These are phyloP conservation scores for Paedocypris sp. DNA, from an alignment of 2,113 vertebrate genomes.

Conservation along the genomic window DNA sequence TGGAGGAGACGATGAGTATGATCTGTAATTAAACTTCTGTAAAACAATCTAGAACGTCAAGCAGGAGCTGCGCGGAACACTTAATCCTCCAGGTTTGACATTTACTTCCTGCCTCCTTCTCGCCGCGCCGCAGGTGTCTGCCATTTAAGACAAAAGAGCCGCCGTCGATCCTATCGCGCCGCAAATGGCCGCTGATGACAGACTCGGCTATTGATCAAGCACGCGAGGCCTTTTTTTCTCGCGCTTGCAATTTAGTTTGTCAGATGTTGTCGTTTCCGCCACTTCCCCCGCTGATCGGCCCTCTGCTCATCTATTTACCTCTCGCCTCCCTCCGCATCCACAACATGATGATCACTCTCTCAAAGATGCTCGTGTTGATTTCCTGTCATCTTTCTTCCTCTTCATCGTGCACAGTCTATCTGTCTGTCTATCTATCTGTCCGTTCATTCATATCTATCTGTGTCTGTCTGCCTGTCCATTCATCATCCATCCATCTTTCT, in stretches of 20 bases:
- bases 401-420: not conserved
- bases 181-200: constrained; percentile 49
- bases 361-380: not conserved
- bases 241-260: constrained; percentile 28
- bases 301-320: constrained; percentile 26
- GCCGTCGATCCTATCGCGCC: constrained; percentile 39
- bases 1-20: not conserved
- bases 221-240: constrained; percentile 4
- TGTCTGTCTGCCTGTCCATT: no score
- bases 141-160: constrained; percentile 46
- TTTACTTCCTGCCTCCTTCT: constrained; percentile 20
- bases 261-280: constrained; percentile 20
- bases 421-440: not conserved
- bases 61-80: not conserved
- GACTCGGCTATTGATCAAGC: constrained; percentile 25
- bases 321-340: constrained; percentile 4
- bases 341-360: constrained; percentile 39
- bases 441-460: no score
- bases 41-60: not conserved
- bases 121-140: constrained; percentile 45
- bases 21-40: constrained; percentile 2
- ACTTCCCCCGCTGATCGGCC: constrained; percentile 20
- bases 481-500: no score
- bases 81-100: constrained; percentile 27
- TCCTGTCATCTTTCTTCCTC: not conserved